These are phyloP conservation scores for Amorpha juglandis DNA, from an alignment of 2,888 invertebrate genomes.

Conservation along the genomic window DNA sequence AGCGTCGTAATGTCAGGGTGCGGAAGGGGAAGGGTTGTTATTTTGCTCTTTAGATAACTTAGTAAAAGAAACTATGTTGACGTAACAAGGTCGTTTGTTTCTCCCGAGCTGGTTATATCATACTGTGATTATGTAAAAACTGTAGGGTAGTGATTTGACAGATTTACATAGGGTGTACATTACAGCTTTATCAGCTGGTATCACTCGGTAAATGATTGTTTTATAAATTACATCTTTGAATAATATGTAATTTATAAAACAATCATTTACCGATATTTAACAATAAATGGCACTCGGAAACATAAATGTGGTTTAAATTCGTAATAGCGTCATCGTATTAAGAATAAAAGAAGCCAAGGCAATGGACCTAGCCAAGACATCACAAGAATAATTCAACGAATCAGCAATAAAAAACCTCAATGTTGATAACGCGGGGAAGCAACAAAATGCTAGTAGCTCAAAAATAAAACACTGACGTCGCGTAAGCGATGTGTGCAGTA, in stretches of 20 bases:
- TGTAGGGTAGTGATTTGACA: too few species aligned
- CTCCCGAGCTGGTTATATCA: too few species aligned
- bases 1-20: background rate
- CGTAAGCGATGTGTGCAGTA: constrained; percentile 13
- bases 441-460: constrained; percentile 17
- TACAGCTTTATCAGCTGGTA: background rate
- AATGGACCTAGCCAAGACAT: background rate
- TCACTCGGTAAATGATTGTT: too few species aligned
- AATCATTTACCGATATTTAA: background rate
- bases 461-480: constrained; percentile 16
- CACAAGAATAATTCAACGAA: constrained; percentile 3
- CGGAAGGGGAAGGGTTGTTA: background rate
- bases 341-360: background rate
- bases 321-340: constrained; percentile 2
- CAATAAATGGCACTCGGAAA: constrained; percentile 2
- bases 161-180: too few species aligned
- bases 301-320: background rate
- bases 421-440: constrained; percentile 15
- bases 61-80: background rate
- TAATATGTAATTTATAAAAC: too few species aligned
- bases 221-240: background rate
- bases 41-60: background rate
- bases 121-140: background rate
- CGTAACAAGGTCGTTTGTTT: background rate
- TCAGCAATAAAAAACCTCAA: constrained; percentile 15